These are phyloP conservation scores for Augochlora pura DNA, from an alignment of 1,140 invertebrate species.

Conservation along the genomic window DNA sequence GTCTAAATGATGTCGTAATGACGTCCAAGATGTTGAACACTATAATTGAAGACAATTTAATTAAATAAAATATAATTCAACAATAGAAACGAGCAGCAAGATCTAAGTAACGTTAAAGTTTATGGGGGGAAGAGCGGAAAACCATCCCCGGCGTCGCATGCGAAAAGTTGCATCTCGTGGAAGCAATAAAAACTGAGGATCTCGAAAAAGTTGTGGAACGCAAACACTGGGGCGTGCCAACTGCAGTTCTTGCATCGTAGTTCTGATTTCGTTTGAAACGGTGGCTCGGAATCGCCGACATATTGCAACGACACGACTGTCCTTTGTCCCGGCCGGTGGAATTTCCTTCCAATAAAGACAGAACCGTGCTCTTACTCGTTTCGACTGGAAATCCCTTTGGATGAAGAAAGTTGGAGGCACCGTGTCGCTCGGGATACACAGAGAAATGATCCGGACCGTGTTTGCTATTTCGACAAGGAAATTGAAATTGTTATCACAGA, in stretches of 20 bases:
- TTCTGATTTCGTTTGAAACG: conserved; percentile 26
- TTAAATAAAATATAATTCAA: too few relatives aligned
- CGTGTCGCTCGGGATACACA: conserved; percentile 7
- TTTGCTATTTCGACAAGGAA: background rate
- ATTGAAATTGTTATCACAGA: conserved; percentile 28
- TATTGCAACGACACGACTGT: conserved; percentile 32
- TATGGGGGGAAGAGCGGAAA: background rate
- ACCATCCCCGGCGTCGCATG: background rate
- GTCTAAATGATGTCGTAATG: too few relatives aligned
- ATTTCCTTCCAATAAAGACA: conserved; percentile 48
- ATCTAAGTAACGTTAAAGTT: too few relatives aligned
- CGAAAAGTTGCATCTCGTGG: background rate
- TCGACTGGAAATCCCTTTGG: conserved; percentile 30
- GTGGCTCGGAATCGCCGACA: conserved; percentile 38
- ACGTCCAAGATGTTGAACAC: too few relatives aligned
- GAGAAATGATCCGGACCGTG: conserved; percentile 21
- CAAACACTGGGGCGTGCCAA: background rate
- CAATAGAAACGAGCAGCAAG: too few relatives aligned
- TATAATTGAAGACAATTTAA: too few relatives aligned
- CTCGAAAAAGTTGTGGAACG: background rate
- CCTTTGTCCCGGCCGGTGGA: conserved; percentile 25
- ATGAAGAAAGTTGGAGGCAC: conserved; percentile 39
- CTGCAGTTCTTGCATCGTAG: background rate
- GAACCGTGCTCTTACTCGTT: conserved; percentile 27
- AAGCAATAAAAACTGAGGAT: background rate